These are phyloP conservation scores for Gymnorhina tibicen DNA, from an alignment of 2,113 vertebrate species.

Conservation along the genomic window DNA sequence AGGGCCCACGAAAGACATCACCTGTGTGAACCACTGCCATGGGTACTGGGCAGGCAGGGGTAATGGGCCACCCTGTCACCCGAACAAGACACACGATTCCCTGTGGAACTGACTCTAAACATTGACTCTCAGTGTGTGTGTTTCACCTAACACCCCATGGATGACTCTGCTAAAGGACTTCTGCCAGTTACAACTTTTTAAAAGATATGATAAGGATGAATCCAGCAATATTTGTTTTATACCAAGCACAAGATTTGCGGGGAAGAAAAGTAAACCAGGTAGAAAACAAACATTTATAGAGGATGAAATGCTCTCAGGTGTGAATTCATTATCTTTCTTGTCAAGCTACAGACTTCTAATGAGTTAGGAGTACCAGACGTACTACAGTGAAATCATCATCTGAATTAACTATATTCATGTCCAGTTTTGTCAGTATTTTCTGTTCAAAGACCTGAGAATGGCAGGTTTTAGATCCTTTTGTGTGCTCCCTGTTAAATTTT, in stretches of 20 bases:
- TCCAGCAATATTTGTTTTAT: neutral
- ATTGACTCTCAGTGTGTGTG: neutral
- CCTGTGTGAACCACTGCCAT: neutral
- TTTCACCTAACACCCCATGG: neutral
- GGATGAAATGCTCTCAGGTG: neutral
- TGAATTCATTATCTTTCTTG: neutral
- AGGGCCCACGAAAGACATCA: neutral
- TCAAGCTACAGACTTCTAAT: neutral
- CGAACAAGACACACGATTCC: rapidly evolving
- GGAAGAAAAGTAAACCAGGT: neutral
- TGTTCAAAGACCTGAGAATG: neutral
- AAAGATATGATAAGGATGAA: neutral
- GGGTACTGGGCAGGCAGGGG: neutral
- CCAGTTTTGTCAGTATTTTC: neutral
- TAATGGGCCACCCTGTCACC: neutral
- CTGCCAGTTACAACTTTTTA: neutral
- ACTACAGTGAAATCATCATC: neutral
- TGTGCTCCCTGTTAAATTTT: neutral
- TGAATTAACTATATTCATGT: neutral
- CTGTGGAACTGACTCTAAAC: neutral
- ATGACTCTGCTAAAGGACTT: neutral
- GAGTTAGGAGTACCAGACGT: neutral
- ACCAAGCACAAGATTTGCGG: neutral
- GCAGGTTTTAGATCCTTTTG: neutral
- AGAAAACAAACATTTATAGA: neutral